Conservation (phyloP, 1,140 invertebrate species). For the Temnothorax nylanderi region DNA sequence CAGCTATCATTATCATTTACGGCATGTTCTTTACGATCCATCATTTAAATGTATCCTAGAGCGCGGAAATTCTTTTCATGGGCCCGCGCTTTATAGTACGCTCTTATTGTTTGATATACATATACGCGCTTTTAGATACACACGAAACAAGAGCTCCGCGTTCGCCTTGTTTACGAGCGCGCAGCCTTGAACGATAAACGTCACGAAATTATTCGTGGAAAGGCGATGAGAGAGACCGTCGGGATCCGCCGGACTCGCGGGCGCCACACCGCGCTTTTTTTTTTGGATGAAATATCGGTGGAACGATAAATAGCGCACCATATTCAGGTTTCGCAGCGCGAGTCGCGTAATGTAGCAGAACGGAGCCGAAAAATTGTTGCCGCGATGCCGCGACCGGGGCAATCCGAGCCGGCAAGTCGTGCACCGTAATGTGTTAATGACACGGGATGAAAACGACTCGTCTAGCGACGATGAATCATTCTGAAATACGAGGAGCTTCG, state of each 20-base stretch:
- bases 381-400: not conserved
- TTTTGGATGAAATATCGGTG: slow-evolving; percentile 53
- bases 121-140: not conserved
- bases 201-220: slow-evolving; percentile 45
- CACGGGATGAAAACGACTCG: slow-evolving; percentile 60
- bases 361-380: slow-evolving; percentile 65
- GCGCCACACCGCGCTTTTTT: not conserved
- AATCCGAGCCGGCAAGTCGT: slow-evolving; percentile 22
- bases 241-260: not conserved
- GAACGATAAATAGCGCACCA: slow-evolving; percentile 45
- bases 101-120: slow-evolving; percentile 10
- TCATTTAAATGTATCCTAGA: slow-evolving; percentile 37
- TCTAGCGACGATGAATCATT: slow-evolving; percentile 58
- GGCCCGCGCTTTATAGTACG: not conserved
- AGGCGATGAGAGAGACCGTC: not conserved
- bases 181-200: slow-evolving; percentile 26
- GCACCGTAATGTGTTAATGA: slow-evolving; percentile 66
- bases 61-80: slow-evolving; percentile 25
- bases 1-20: slow-evolving; percentile 51
- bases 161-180: slow-evolving; percentile 30
- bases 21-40: slow-evolving; percentile 22
- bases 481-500: slow-evolving; percentile 32
- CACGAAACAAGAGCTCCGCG: not conserved
- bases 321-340: not conserved
- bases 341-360: slow-evolving; percentile 68